Evolutionary conservation across 2,888 invertebrate species (phyloP).

Genomic region (Lacanobia wlatinum): DNA sequence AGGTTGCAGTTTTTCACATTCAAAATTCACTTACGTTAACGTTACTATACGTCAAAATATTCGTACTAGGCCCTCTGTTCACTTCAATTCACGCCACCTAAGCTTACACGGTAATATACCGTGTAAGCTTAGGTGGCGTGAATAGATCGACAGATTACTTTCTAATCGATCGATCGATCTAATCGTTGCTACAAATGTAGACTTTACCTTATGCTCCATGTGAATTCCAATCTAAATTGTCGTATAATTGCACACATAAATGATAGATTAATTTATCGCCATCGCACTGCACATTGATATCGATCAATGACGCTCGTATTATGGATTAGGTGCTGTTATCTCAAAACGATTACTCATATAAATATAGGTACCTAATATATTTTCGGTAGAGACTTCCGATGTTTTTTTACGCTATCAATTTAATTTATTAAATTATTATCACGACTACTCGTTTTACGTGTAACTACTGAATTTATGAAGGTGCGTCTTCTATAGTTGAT

Average conservation of each 20-base stretch:
- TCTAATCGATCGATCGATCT: no score
- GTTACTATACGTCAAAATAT: no score
- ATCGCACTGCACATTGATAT: conserved; percentile 20
- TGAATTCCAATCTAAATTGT: conserved; percentile 5
- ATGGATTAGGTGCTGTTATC: conserved; percentile 7
- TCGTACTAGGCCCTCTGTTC: no score
- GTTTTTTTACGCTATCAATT: conserved; percentile 3
- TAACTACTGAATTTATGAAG: background rate
- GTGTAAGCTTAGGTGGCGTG: no score
- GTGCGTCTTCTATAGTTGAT: background rate
- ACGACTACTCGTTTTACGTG: conserved; percentile 26
- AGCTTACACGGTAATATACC: no score
- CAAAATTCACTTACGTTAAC: no score
- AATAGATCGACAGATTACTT: no score
- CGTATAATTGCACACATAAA: background rate
- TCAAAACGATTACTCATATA: conserved; percentile 13
- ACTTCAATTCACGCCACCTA: no score
- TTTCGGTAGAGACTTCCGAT: background rate
- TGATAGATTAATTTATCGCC: conserved; percentile 19
- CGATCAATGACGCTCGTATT: conserved; percentile 24
- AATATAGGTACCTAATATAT: conserved; percentile 8
- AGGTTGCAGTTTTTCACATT: no score
- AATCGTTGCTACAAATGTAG: background rate
- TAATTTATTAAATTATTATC: conserved; percentile 1
- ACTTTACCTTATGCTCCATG: background rate